phyloP scores from a whole-genome alignment of 2,113 vertebrate species.

The Dicaeum eximium region DNA sequence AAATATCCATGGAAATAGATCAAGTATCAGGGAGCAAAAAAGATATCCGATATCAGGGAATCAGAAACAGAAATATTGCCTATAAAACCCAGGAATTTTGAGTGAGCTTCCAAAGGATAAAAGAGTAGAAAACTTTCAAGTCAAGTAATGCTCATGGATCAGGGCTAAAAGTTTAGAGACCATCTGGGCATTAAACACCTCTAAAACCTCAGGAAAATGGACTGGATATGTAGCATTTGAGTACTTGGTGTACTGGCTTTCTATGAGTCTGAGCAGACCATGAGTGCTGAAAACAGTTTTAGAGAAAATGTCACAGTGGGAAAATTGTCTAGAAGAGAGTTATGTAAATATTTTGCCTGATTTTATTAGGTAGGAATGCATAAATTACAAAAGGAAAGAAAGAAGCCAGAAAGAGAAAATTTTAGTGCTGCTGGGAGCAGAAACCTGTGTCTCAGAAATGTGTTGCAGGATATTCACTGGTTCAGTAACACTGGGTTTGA shows the following conservation, averaged over 20 bases:
- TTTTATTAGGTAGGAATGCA: not conserved
- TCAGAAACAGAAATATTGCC: not conserved
- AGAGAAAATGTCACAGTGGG: not conserved
- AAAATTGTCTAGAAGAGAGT: not conserved
- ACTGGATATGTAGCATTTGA: not conserved
- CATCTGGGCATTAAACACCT: not conserved
- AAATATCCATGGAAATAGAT: not conserved
- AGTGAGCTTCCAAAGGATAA: not conserved
- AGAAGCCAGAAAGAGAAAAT: not conserved
- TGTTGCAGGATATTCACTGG: not conserved
- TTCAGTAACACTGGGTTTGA: not conserved
- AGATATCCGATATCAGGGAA: not conserved
- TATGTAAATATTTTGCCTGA: not conserved
- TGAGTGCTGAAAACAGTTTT: not conserved
- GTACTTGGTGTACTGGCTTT: not conserved
- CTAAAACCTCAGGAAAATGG: not conserved
- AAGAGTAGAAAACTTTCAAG: not conserved
- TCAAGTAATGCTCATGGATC: not conserved
- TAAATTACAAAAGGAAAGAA: not conserved
- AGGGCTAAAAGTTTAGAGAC: not conserved
- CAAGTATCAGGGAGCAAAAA: not conserved
- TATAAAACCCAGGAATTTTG: not conserved
- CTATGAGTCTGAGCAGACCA: not conserved
- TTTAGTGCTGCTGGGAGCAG: not conserved
- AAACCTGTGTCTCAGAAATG: not conserved